A percentile compares a stretch with the other conserved stretches of the same genome.
Evolutionary conservation across 2,113 vertebrate genomes (phyloP).

Genomic region (Catagonus wagneri): DNA sequence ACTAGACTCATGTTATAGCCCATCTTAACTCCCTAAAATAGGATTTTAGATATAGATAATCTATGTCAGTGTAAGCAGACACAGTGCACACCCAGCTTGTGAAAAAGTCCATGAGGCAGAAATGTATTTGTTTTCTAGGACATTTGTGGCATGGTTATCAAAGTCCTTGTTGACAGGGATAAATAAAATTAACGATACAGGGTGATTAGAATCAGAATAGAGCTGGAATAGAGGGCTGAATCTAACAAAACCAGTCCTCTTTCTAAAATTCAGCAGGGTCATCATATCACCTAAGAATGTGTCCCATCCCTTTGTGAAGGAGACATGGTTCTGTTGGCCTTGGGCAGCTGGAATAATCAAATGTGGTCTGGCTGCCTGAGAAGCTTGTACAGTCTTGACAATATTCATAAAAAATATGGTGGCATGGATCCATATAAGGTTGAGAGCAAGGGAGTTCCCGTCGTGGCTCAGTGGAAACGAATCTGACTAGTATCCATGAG

Average conservation of each 20-base stretch:
- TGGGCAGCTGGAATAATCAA: neutral
- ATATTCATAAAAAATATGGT: neutral
- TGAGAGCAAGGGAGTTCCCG: neutral
- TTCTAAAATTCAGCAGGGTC: neutral
- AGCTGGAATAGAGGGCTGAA: neutral
- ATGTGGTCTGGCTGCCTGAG: no score
- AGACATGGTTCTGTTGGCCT: neutral
- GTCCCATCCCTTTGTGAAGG: neutral
- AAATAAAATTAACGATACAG: neutral
- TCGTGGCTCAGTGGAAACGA: no score
- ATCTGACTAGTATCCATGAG: no score
- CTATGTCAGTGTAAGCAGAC: neutral
- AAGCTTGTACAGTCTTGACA: neutral
- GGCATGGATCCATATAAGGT: accelerated
- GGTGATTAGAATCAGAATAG: neutral
- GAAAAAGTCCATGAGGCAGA: neutral
- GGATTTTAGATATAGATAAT: neutral
- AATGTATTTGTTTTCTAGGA: neutral
- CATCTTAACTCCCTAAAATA: neutral
- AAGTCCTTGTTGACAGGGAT: neutral
- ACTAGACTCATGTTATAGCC: neutral
- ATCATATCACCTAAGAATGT: neutral
- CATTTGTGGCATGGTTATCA: neutral
- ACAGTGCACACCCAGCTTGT: neutral
- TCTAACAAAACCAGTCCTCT: neutral